Conservation (phyloP, 2,888 invertebrate species). For the Hartigia nigra region DNA sequence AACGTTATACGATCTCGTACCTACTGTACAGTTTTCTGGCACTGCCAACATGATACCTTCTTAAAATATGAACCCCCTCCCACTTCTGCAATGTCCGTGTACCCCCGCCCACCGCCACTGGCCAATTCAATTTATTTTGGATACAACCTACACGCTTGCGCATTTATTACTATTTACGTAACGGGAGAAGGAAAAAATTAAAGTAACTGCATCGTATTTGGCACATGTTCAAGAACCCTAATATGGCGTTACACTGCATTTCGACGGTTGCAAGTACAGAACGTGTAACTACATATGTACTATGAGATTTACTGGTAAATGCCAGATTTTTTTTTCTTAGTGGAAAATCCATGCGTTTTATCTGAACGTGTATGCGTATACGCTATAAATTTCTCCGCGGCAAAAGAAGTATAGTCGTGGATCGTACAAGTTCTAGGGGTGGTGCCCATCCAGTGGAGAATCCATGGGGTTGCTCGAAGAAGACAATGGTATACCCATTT, state of each 20-base stretch:
- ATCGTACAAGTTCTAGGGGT: not conserved
- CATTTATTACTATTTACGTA: conserved; percentile 47
- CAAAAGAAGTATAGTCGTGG: not conserved
- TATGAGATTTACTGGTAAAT: not conserved
- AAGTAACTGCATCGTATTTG: conserved; percentile 45
- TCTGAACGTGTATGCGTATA: not conserved
- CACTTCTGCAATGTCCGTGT: not conserved
- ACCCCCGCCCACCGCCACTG: conserved; percentile 20
- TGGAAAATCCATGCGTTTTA: not conserved
- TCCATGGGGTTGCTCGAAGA: not conserved
- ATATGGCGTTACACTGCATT: conserved; percentile 24
- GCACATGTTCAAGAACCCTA: conserved; percentile 47
- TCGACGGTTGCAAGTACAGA: not conserved
- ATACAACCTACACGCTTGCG: conserved; percentile 28
- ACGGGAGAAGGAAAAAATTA: conserved; percentile 29
- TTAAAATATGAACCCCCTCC: not conserved
- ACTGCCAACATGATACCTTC: not conserved
- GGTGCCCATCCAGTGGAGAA: not conserved
- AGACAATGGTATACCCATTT: not conserved
- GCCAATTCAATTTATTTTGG: conserved; percentile 46
- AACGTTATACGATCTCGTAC: not conserved
- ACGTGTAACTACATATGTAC: not conserved
- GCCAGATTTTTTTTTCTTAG: not conserved
- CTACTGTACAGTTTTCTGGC: not conserved
- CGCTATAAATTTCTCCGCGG: not conserved